These are phyloP conservation scores for Cosmopolites sordidus DNA, from an alignment of 2,888 invertebrate genomes.

Conservation along the genomic window DNA sequence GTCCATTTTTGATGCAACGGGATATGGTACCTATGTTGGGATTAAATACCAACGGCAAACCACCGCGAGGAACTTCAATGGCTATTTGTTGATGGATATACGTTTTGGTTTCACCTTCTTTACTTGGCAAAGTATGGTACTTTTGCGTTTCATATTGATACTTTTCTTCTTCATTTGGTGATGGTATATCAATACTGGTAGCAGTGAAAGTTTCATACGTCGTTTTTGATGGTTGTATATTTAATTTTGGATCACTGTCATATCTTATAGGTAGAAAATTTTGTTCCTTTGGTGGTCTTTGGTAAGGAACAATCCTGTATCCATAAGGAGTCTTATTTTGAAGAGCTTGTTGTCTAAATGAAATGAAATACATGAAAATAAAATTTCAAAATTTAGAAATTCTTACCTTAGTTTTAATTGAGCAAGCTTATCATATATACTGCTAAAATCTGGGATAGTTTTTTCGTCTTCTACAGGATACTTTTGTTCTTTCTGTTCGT, in stretches of 20 bases:
- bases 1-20: neutral
- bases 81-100: slow-evolving; percentile 28
- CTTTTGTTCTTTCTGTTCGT: neutral
- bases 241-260: slow-evolving; percentile 6
- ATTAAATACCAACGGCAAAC: slow-evolving; percentile 17
- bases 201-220: slow-evolving; percentile 44
- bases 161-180: slow-evolving; percentile 8
- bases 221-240: slow-evolving; percentile 36
- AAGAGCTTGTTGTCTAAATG: slow-evolving; percentile 16
- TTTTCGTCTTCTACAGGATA: neutral
- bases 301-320: slow-evolving; percentile 9
- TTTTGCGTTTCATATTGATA: neutral
- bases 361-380: neutral
- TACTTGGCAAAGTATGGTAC: slow-evolving; percentile 9
- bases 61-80: slow-evolving; percentile 26
- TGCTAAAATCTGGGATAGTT: slow-evolving; percentile 38
- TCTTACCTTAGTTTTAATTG: slow-evolving; percentile 41
- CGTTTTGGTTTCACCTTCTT: slow-evolving; percentile 21
- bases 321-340: slow-evolving; percentile 15
- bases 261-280: slow-evolving; percentile 2
- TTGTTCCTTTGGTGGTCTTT: slow-evolving; percentile 11
- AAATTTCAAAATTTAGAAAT: slow-evolving; percentile 19
- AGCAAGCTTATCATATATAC: slow-evolving; percentile 45
- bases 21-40: slow-evolving; percentile 5
- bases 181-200: slow-evolving; percentile 42